Percentiles rank a stretch among this genome's conserved stretches.
These are phyloP conservation scores for Byasa hedistus DNA, from an alignment of 2,888 invertebrate species.

Conservation along the genomic window DNA sequence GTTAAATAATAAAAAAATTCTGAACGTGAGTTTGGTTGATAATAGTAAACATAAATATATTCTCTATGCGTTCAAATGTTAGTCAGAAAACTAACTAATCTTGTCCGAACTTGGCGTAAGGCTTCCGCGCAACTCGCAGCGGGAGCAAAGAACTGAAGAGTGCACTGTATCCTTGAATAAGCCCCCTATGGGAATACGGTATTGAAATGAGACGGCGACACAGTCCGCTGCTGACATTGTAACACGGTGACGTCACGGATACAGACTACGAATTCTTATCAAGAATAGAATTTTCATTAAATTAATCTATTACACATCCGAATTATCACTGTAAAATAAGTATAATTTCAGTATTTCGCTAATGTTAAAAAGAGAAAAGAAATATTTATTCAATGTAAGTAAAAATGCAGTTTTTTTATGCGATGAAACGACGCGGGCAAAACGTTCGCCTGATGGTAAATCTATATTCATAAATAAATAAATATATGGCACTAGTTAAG, in stretches of 20 bases:
- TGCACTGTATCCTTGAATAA: constrained; percentile 70
- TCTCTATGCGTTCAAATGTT: constrained; percentile 18
- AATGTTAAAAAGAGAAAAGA: no score
- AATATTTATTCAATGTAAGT: no score
- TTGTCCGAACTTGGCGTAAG: constrained; percentile 40
- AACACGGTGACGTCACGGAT: constrained; percentile 60
- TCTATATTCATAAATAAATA: no score
- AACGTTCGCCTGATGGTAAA: no score
- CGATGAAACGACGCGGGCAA: no score
- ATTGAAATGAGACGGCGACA: constrained; percentile 54
- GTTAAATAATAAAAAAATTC: background rate
- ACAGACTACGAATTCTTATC: constrained; percentile 37
- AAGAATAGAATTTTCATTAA: background rate
- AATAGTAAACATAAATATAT: constrained; percentile 23
- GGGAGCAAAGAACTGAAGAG: constrained; percentile 75
- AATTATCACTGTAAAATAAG: no score
- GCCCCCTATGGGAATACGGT: constrained; percentile 59
- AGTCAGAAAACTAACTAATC: constrained; percentile 23
- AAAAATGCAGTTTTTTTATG: no score
- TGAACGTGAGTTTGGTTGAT: constrained; percentile 2
- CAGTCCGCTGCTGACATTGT: constrained; percentile 57
- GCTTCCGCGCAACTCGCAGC: constrained; percentile 52
- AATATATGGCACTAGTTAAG: no score
- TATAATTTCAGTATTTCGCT: no score
- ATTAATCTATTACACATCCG: background rate